These are phyloP conservation scores for Chironomus riparius DNA, from an alignment of 2,888 invertebrate genomes.

Conservation along the genomic window DNA sequence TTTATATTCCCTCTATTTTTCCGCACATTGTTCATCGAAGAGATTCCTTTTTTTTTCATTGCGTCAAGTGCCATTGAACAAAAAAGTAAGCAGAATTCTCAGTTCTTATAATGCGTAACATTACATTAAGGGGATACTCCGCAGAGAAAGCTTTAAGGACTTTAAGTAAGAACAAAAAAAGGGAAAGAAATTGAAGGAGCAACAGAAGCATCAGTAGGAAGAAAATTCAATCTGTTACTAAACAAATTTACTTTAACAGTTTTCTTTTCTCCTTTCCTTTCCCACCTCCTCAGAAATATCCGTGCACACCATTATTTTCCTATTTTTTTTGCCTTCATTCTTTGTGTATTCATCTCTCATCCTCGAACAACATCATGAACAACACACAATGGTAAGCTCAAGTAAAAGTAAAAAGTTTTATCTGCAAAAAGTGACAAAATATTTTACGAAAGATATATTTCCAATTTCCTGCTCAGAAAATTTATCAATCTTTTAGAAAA, in stretches of 20 bases:
- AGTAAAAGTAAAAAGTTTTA: not conserved
- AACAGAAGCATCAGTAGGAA: not conserved
- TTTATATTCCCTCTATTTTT: too few relatives aligned
- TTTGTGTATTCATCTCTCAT: not conserved
- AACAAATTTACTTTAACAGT: not conserved
- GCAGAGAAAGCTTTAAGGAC: not conserved
- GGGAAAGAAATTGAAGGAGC: not conserved
- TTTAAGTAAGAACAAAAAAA: not conserved
- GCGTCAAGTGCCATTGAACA: not conserved
- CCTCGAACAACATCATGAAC: not conserved
- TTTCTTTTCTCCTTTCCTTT: not conserved
- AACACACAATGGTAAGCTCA: not conserved
- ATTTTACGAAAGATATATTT: constrained; percentile 16
- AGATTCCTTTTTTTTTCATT: not conserved
- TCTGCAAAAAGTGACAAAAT: not conserved
- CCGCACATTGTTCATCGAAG: too few relatives aligned
- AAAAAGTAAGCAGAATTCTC: not conserved
- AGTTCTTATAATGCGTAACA: not conserved
- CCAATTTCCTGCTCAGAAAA: constrained; percentile 18
- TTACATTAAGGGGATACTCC: not conserved
- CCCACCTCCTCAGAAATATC: not conserved
- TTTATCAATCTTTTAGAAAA: constrained; percentile 17
- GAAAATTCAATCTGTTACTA: not conserved
- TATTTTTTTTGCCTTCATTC: too few relatives aligned
- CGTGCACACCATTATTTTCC: too few relatives aligned